Percentiles rank a stretch among this genome's conserved stretches.
Conservation (phyloP, 2,113 vertebrate species). For the Crotalus helleri region DNA sequence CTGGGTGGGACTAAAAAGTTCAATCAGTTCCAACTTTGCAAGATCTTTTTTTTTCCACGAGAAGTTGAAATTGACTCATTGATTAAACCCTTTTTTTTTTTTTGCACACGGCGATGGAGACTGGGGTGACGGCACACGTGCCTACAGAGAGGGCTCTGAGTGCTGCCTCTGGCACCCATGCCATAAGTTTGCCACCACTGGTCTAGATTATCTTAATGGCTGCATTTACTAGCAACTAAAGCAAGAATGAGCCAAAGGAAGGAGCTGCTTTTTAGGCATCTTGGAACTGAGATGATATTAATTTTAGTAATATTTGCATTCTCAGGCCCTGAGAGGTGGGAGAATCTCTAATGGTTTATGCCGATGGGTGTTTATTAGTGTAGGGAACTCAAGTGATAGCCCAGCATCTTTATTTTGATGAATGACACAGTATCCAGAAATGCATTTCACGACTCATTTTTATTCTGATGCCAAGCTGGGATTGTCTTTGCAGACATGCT, state of each 20-base stretch:
- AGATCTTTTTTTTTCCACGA: too few species aligned
- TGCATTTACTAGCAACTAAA: neutral
- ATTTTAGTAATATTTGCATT: neutral
- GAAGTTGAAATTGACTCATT: too few species aligned
- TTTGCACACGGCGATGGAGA: too few species aligned
- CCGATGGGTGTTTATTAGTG: slow-evolving; percentile 27
- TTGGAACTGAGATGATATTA: neutral
- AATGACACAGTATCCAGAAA: slow-evolving; percentile 48
- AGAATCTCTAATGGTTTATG: accelerated
- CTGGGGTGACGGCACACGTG: too few species aligned
- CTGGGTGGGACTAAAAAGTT: too few species aligned
- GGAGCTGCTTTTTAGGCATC: neutral
- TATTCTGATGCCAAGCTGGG: slow-evolving; percentile 45
- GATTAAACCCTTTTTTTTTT: too few species aligned
- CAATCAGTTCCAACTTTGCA: too few species aligned
- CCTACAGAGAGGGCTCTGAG: too few species aligned
- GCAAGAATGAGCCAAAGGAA: neutral
- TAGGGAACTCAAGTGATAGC: slow-evolving; percentile 10
- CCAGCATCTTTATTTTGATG: slow-evolving; percentile 49
- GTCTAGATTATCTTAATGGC: neutral
- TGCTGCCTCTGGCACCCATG: too few species aligned
- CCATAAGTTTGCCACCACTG: too few species aligned
- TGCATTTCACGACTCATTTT: slow-evolving; percentile 51
- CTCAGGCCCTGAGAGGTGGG: accelerated
- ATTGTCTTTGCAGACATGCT: slow-evolving; percentile 47